Base-by-base conservation (phyloP, 2,888 invertebrate species). In the Alloplasta piceator region DNA sequence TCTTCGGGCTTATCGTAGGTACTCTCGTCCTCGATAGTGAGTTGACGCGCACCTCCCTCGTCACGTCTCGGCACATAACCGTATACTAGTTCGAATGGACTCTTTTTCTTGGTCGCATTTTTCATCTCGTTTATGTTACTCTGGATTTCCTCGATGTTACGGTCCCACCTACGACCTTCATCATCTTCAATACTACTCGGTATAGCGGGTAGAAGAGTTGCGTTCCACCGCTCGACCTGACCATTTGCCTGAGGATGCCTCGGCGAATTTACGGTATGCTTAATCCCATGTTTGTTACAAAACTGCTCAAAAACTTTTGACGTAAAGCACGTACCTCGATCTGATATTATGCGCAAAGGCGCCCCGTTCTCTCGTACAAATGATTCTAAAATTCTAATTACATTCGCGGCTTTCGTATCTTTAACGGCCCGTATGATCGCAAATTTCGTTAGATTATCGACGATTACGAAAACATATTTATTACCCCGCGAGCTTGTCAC, bases 91-190 rank as follows among this genome's bases (percentile, higher is more conserved):
- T 84, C 80, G 10, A 82, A 83, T 0, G 85, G 85, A 2, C 80
- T 80, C 12, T 79, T 75, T 0, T 76, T 70, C 1, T 83, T 85
- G 3, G 81, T 82, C 41, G 81, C 82, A 36, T 83, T 86, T 10
- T 50, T 50, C 36, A 82, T 55, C 1, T 73, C 70, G 26, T 85
- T 86, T 0, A 86, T 6, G 10, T 84, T 75, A 7, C 52, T 67
- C 43, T 85, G 77, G 6, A 84, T 81, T 16, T 70, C n/a, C 4
- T 6, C 4, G 0, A 76, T 4, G 0, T n/a, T 0, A 4, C 4
- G 41, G 10, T 76, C 72, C 73, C 64, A 82, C 1, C 6, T 36
- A 9, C 6, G 1, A 0, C 71, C 67, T 0, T 76, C 55, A 43
- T 82, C 26, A 0, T 67, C 56, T 70, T n/a, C n/a, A 14, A 79